A percentile compares a stretch with the other conserved stretches of the same genome.
These are phyloP conservation scores for Aricia artaxerxes DNA, from an alignment of 2,888 invertebrate species.

Conservation along the genomic window DNA sequence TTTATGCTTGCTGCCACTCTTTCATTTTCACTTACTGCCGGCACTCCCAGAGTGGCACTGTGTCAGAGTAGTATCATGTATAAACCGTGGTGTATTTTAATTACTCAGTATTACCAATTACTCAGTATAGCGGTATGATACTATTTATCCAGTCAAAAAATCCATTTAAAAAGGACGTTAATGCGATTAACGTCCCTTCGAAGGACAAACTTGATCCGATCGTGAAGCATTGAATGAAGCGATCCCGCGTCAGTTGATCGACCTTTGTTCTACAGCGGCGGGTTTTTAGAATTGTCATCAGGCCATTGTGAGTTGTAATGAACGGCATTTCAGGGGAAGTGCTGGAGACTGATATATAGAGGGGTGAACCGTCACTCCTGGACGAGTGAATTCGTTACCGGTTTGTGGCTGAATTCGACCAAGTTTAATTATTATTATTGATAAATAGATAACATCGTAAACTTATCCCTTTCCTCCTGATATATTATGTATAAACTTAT, in stretches of 20 bases:
- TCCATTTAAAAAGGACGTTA: neutral
- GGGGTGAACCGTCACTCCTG: slow-evolving; percentile 42
- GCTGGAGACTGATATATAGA: slow-evolving; percentile 50
- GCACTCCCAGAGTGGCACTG: no score
- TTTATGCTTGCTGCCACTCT: no score
- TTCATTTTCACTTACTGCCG: no score
- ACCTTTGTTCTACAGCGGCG: slow-evolving; percentile 49
- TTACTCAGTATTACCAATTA: neutral
- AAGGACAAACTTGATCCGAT: slow-evolving; percentile 29
- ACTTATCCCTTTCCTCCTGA: no score
- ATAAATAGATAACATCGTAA: neutral
- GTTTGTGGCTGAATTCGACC: neutral
- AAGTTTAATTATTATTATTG: neutral
- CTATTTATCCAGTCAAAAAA: neutral
- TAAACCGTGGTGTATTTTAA: no score
- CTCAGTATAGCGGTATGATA: neutral
- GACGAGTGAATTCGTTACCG: neutral
- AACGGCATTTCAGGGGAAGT: slow-evolving; percentile 58
- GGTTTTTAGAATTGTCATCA: slow-evolving; percentile 68
- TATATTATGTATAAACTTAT: no score
- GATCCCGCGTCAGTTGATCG: slow-evolving; percentile 44
- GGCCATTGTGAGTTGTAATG: slow-evolving; percentile 64
- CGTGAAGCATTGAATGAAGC: slow-evolving; percentile 45
- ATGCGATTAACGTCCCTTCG: slow-evolving; percentile 16
- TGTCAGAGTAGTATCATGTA: no score